Evolutionary conservation across 2,888 invertebrate genomes (phyloP), one percentile per base, ranked within the genome.

Genomic region (Drosophila austrosaltans): DNA sequence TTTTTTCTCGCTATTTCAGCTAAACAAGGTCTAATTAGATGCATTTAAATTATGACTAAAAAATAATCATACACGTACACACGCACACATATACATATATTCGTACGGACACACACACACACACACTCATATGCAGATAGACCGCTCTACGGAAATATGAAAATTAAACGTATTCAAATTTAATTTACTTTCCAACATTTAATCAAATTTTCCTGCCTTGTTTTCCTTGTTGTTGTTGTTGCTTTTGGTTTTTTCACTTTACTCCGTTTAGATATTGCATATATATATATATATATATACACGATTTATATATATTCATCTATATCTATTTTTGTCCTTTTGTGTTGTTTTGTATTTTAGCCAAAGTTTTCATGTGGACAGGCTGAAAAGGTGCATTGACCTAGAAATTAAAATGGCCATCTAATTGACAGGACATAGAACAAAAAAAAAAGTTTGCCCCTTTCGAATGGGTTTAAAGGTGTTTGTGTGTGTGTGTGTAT

Each of bases 131-230:
- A 10, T 22, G 48, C 25, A 25, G 22, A 48, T 48, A 48, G 48
- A 25, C 22, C 48, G 22, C 60, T 67, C 63, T 64, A 61, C 82
- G 84, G 84, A 84, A 81, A 86, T 87, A 78, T 87, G 84, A 85
- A 87, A 85, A 85, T 85, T 85, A 85, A 85, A 84, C 87, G 84
- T 83, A 85, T 85, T 85, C 85, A 87, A 85, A 85, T 85, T 84
- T 66, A 82, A 85, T 85, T 85, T 85, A 76, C 76, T 81, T 78
- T 78, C 76, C 78, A 76, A 72, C 74, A 81, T 82, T 85, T 84
- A 87, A 85, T 85, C 77, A 80, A 87, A 85, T 85, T 85, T 82
- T 74, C 67, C 61, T 67, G 72, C 69, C 70, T 80, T 77, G 74
- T 79, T 81, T 75, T 78, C 74, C 60, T 61, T 48, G 48, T 25